phyloP scores from a whole-genome alignment of 2,888 invertebrate species.

The Phalera bucephala region DNA sequence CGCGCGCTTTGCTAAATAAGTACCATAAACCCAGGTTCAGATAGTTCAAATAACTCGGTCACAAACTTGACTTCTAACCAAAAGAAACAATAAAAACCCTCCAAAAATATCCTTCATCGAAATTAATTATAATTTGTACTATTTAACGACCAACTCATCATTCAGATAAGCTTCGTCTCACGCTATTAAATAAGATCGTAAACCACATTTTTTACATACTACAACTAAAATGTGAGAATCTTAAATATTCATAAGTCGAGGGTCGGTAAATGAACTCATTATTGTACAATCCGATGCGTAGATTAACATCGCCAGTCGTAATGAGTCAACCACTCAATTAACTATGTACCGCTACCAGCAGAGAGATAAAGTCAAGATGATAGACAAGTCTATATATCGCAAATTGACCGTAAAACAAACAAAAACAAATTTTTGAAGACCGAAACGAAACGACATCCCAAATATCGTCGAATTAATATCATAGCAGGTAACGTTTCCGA shows the following conservation, averaged over 20 bases:
- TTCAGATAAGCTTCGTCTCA: slow-evolving; percentile 43
- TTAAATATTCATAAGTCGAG: slow-evolving; percentile 70
- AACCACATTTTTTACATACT: slow-evolving; percentile 47
- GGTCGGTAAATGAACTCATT: slow-evolving; percentile 71
- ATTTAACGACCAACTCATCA: too few relatives aligned
- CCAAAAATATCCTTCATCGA: too few relatives aligned
- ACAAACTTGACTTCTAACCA: too few relatives aligned
- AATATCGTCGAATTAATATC: slow-evolving; percentile 54
- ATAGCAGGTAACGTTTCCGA: slow-evolving; percentile 65
- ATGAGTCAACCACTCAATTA: slow-evolving; percentile 68
- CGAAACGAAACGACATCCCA: slow-evolving; percentile 68
- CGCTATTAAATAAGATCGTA: slow-evolving; percentile 48
- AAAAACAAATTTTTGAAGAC: slow-evolving; percentile 62
- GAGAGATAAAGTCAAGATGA: slow-evolving; percentile 44
- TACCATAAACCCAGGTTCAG: too few relatives aligned
- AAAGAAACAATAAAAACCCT: too few relatives aligned
- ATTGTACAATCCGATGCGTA: slow-evolving; percentile 57
- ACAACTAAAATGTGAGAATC: slow-evolving; percentile 43
- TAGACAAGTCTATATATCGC: slow-evolving; percentile 58
- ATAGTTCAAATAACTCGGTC: too few relatives aligned
- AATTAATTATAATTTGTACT: too few relatives aligned
- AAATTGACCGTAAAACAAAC: slow-evolving; percentile 79
- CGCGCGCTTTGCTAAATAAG: too few relatives aligned
- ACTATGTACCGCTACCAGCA: slow-evolving; percentile 39
- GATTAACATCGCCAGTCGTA: slow-evolving; percentile 62